A percentile compares a stretch with the other conserved stretches of the same genome.
phyloP scores from a whole-genome alignment of 2,113 vertebrate species.

The Alces alces region DNA sequence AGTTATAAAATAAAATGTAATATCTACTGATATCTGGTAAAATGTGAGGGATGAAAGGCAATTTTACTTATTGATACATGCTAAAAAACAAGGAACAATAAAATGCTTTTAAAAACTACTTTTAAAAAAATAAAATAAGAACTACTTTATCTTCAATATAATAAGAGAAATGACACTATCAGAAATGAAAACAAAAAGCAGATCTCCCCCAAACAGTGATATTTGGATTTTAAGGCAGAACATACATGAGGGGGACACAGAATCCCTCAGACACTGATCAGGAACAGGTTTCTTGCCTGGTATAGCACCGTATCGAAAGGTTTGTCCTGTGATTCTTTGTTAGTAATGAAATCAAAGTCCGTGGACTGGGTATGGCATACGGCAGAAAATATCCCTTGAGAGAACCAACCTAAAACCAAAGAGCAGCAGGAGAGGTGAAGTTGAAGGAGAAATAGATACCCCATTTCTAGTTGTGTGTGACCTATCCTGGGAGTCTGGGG shows the following conservation, averaged over 20 bases:
- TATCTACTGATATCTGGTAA: neutral
- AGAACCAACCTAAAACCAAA: slow-evolving; percentile 29
- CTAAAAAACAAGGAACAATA: neutral
- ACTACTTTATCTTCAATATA: neutral
- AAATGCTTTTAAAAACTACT: neutral
- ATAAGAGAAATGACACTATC: neutral
- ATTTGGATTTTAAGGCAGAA: neutral
- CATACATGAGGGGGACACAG: neutral
- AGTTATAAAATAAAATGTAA: neutral
- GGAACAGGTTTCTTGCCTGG: neutral
- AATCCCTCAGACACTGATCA: neutral
- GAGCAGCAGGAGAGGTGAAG: neutral
- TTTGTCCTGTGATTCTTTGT: neutral
- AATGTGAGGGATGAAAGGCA: neutral
- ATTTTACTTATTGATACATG: neutral
- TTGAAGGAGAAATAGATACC: neutral
- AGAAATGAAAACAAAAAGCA: neutral
- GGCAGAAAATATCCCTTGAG: neutral
- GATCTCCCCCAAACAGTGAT: neutral
- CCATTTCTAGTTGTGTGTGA: slow-evolving; percentile 29
- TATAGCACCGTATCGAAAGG: neutral
- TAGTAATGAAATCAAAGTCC: slow-evolving; percentile 24
- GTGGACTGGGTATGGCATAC: slow-evolving; percentile 28
- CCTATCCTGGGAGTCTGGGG: neutral
- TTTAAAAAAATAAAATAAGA: neutral